Evolutionary conservation across 2,113 vertebrate species (phyloP), one percentile per base, ranked within the genome.

Genomic region (Hemicordylus capensis): DNA sequence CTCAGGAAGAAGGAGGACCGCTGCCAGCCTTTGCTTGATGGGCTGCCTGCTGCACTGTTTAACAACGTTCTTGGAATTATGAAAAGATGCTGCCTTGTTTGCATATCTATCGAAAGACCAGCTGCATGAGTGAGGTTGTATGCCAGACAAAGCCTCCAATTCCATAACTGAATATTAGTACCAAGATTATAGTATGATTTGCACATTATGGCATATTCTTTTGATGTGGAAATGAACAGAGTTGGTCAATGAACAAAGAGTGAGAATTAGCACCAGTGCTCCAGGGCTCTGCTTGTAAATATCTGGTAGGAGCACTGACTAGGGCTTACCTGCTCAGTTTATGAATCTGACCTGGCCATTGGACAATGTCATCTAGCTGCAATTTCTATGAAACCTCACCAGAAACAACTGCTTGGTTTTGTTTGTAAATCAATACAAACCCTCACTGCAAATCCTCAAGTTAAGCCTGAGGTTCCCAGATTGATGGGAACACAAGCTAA

Each of bases 361-460:
- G 58, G 83, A 1, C 24, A 88, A 64, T 22, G 67, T 63, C 83
- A 28, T 87, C 81, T 80, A 48, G 31, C 48, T 88, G 80, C 66
- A 81, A 84, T 26, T 70, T 86, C 82, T 85, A 34, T 67, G 77
- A 75, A 89, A 59, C 28, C n/a, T 66, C 72, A 63, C 75, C 75
- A 84, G 84, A 88, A 89, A 88, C 80, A 72, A 39, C 14, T 80
- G 51, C 48, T 79, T 6, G 72, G 79, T 85, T 93, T 90, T 89
- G 14, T 78, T 87, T 54, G 46, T 28, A 84, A 85, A 92, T 92
- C 84, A 69, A 89, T 87, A 87, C 9, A 88, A 85, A 81, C 15
- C 22, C 26, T 48, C 15, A 89, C 61, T 56, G 85, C 26, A 83
- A 90, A 89, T 89, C 83, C 79, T 44, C 6, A 10, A 87, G 79